Evolutionary conservation across 1,140 invertebrate species (phyloP), one percentile per base, ranked within the genome.

Genomic region (Drosophila littoralis): DNA sequence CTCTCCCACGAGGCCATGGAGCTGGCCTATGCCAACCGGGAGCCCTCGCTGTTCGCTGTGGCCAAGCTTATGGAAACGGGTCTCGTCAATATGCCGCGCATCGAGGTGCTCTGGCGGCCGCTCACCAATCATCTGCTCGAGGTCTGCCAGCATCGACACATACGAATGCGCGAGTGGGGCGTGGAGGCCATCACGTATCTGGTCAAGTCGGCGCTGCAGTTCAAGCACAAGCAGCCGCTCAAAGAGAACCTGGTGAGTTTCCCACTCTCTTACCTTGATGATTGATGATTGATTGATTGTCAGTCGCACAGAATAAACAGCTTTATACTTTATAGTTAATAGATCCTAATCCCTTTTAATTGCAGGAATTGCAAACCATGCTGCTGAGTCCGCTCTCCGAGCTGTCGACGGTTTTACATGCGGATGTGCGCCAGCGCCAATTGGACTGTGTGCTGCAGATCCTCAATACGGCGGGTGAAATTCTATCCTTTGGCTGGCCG

Each of bases 1-100:
- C 93, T 99, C 6, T 99, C 98, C 1, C 96, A 98, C 75, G 98
- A 99, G 93, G 97, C 98, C 17, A 99, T 99, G 97, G 98, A 99
- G 86, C 93, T 99, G 32, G 98, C 98, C 0, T 98, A 98, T 93
- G 97, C 97, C 10, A 99, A 99, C 93, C 94, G 98, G 86, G 98
- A 99, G 93, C 98, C 98, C 22, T 99, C 98, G 0, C 93, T 99
- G 51, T 99, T 99, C 94, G 98, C 98, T 40, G 97, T 99, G 7
- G 98, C 98, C 2, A 99, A 99, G 93, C 93, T 99, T 10, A 93
- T 99, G 10, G 98, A 99, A 94, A 99, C 98, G 7, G 98, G 98
- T 7, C 92, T 99, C 28, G 98, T 98, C 0, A 99, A 99, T 93
- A 95, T 99, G 93, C 94, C 96, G 43, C 93, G 98, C 46, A 97